Evolutionary conservation across 2,797 vertebrate species (phyloP).

Genomic region (Amblyopsis hoosieri): DNA sequence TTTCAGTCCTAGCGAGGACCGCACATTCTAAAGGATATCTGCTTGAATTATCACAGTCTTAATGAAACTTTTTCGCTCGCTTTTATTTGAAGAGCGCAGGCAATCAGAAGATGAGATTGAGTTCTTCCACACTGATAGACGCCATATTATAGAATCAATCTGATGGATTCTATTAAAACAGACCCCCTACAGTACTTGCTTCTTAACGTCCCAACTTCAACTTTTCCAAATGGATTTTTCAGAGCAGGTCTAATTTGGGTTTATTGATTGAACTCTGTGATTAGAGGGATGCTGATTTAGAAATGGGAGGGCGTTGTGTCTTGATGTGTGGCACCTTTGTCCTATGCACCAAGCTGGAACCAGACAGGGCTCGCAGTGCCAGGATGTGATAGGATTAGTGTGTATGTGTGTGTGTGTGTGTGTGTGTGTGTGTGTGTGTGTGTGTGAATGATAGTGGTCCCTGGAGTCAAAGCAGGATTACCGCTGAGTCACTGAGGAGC

Average conservation of each 20-base stretch:
- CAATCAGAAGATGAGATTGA: slow-evolving; percentile 73
- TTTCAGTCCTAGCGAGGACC: slow-evolving; percentile 55
- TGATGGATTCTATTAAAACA: slow-evolving; percentile 68
- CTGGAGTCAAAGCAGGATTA: slow-evolving; percentile 47
- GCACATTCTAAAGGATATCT: slow-evolving; percentile 72
- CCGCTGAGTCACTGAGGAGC: slow-evolving; percentile 54
- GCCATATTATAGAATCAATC: slow-evolving; percentile 67
- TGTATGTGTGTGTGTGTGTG: slow-evolving; percentile 5
- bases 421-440: slow-evolving; percentile 13
- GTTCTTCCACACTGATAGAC: slow-evolving; percentile 66
- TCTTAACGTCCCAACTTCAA: slow-evolving; percentile 34
- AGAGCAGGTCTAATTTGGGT: slow-evolving; percentile 6
- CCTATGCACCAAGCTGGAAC: too few species aligned
- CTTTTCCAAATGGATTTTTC: too few species aligned
- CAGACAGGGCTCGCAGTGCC: slow-evolving; percentile 16
- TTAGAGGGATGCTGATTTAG: slow-evolving; percentile 25
- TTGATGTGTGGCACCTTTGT: neutral
- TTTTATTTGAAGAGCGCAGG: slow-evolving; percentile 72
- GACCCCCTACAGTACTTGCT: slow-evolving; percentile 27
- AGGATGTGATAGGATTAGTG: slow-evolving; percentile 48
- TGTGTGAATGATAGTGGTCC: slow-evolving; percentile 34
- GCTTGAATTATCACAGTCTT: slow-evolving; percentile 68
- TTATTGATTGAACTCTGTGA: slow-evolving; percentile 9
- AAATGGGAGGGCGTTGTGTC: slow-evolving; percentile 17
- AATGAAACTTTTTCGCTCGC: slow-evolving; percentile 68